These are phyloP conservation scores for Linurgus olivaceus DNA, from an alignment of 2,797 vertebrate species.

Conservation along the genomic window DNA sequence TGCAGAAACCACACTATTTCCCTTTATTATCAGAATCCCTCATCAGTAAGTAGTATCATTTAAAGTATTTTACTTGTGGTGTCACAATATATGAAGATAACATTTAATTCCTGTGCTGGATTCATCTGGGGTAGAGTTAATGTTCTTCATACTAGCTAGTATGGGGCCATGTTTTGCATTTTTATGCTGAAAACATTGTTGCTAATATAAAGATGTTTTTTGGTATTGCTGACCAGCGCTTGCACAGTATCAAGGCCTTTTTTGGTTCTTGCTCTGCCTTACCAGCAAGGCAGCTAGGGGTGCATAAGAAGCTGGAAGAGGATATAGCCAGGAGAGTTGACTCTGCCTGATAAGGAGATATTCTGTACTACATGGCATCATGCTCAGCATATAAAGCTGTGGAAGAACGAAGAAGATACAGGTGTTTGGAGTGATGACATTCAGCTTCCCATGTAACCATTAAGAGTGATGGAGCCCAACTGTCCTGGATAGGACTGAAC, in stretches of 20 bases:
- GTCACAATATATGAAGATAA: neutral
- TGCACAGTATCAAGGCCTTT: neutral
- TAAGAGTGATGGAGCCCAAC: neutral
- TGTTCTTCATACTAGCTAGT: neutral
- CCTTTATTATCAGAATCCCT: neutral
- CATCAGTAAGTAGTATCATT: neutral
- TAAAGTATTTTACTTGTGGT: neutral
- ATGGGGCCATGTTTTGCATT: neutral
- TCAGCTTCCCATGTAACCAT: neutral
- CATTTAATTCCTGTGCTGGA: neutral
- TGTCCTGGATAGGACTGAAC: neutral
- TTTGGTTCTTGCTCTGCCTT: neutral
- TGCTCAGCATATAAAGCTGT: neutral
- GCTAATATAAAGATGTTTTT: neutral
- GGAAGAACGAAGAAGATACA: neutral
- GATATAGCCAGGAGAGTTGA: neutral
- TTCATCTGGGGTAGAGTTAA: neutral
- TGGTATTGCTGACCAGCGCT: neutral
- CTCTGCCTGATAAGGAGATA: neutral
- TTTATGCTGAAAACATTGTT: neutral
- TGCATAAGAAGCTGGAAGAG: neutral
- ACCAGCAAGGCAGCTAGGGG: neutral
- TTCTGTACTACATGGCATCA: neutral
- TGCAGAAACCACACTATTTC: neutral
- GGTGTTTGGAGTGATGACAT: neutral